Evolutionary conservation across 2,113 vertebrate species (phyloP).

Genomic region (Leucosticte australis): DNA sequence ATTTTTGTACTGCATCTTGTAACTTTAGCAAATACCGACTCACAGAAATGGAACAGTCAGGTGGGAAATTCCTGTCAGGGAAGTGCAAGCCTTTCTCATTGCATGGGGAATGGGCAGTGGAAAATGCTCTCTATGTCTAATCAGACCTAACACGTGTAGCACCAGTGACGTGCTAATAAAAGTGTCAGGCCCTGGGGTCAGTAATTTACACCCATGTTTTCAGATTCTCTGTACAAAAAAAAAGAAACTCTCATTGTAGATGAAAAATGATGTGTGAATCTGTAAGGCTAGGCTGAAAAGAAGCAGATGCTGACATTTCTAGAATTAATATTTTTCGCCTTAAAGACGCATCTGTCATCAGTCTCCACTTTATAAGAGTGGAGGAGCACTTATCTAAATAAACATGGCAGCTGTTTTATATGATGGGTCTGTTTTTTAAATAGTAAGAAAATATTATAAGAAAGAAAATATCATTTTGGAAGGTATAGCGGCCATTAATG

Average conservation of each 20-base stretch:
- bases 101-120: neutral
- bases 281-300: constrained; percentile 65
- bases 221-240: constrained; percentile 31
- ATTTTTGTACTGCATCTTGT: neutral
- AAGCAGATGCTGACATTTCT: constrained; percentile 72
- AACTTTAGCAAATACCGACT: neutral
- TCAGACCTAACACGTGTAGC: constrained; percentile 34
- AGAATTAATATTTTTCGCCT: constrained; percentile 71
- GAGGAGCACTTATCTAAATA: constrained; percentile 72
- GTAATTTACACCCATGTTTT: constrained; percentile 64
- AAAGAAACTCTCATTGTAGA: neutral
- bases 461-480: constrained; percentile 42
- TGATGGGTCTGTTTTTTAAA: constrained; percentile 10
- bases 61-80: neutral
- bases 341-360: constrained; percentile 74
- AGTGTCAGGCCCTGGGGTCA: constrained; percentile 52
- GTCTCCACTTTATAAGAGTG: constrained; percentile 54
- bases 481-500: neutral
- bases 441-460: neutral
- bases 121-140: neutral
- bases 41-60: neutral
- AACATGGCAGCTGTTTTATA: constrained; percentile 70
- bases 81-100: neutral
- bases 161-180: constrained; percentile 63
- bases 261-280: constrained; percentile 72